Evolutionary conservation across 64 coral and sea anemone genomes (phyloP), one percentile per base, ranked within the genome.

Genomic region (Hydrozoanthus tunicans): DNA sequence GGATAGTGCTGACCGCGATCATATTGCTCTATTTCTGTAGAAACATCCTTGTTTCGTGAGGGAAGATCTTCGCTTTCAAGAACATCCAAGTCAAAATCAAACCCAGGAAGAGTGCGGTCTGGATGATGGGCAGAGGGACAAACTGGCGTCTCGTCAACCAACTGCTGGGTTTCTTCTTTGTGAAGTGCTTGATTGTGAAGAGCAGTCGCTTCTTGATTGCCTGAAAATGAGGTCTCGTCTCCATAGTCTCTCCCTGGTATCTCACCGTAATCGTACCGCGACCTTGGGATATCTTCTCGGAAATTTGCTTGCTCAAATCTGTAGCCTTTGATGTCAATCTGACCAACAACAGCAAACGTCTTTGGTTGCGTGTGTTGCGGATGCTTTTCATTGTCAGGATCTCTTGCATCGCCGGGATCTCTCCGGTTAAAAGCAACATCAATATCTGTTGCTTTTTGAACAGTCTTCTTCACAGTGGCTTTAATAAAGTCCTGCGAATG

Each of bases 361-460:
- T 74, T 58, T 0, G 68, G 56, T 11, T 27, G 58, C 24, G 17
- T 24, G 61, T 11, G 58, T 17, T 59, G 11, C 56, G 6, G 56
- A 60, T 26, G 17, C 1, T 62, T 58, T 5, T n/a, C 12, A 51
- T 75, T 70, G 32, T 53, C 5, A 23, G n/a, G 51, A n/a, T 12
- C 32, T 73, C 51, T 27, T 51, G 9, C n/a, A 15, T 59, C 13
- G 67, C 27, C 56, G 24, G 1, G 15, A 61, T 69, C 54, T 53
- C 59, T 25, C 7, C 74, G 84, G 52, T 75, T 56, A 43, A 88
- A 51, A 6, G 67, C 84, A 51, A 55, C 9, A 55, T 74, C 84
- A 75, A 88, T 74, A 53, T 88, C 84, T 8, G 70, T 88, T 10
- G 84, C 84, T 27, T 27, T 73, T 88, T 88, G 84, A 74, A 88